Evolutionary conservation across 2,797 vertebrate genomes (phyloP).

Genomic region (Mus caroli): DNA sequence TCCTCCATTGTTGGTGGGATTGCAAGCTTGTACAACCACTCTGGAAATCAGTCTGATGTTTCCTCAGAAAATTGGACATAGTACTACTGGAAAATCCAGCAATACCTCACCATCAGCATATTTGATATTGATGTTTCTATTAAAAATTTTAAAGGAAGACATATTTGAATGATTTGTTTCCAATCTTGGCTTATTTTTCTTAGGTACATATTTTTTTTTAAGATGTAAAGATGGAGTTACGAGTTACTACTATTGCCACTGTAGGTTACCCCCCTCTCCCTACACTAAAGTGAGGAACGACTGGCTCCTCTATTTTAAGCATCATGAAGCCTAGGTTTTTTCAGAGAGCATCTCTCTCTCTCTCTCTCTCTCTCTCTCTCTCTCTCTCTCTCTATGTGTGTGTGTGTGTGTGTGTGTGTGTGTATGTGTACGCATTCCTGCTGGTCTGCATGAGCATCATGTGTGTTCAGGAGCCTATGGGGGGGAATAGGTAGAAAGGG

Average conservation of each 20-base stretch:
- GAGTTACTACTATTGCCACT: neutral
- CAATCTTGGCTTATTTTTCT: neutral
- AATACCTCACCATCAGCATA: neutral
- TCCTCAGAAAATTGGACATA: no score
- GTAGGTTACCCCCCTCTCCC: neutral
- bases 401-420: neutral
- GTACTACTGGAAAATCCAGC: no score
- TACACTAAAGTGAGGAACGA: neutral
- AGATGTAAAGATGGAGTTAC: neutral
- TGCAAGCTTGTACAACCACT: no score
- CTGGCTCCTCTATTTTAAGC: neutral
- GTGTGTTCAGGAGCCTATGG: neutral
- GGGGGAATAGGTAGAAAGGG: neutral
- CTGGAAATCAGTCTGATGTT: no score
- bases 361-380: no score
- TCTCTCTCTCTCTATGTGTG: neutral
- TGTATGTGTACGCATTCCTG: fast-evolving
- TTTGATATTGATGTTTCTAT: neutral
- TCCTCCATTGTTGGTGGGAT: no score
- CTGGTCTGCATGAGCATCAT: neutral
- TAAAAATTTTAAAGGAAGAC: neutral
- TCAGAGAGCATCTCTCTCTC: neutral
- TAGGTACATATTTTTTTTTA: neutral
- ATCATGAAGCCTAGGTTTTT: neutral
- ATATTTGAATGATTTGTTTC: neutral